Percentiles rank a stretch among this genome's conserved stretches.
These are phyloP conservation scores for Epinotia brunnichana DNA, from an alignment of 2,888 invertebrate genomes.

Conservation along the genomic window DNA sequence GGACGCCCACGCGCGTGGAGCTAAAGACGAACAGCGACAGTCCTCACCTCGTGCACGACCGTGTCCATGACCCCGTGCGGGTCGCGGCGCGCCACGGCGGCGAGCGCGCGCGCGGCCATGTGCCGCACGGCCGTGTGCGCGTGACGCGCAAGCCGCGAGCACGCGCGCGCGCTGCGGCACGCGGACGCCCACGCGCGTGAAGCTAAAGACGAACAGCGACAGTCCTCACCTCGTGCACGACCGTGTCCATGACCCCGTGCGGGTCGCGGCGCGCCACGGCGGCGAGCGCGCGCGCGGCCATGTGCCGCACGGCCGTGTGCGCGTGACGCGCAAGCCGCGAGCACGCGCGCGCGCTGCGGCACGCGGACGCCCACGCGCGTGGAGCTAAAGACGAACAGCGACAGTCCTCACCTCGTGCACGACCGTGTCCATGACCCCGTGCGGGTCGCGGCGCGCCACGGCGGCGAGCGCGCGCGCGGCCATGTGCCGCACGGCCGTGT, in stretches of 20 bases:
- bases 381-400: slow-evolving; percentile 74
- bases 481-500: slow-evolving; percentile 92
- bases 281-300: slow-evolving; percentile 93
- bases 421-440: slow-evolving; percentile 87
- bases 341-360: slow-evolving; percentile 74
- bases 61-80: slow-evolving; percentile 88
- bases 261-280: slow-evolving; percentile 88
- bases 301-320: slow-evolving; percentile 89
- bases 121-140: slow-evolving; percentile 89
- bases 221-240: slow-evolving; percentile 80
- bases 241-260: slow-evolving; percentile 87
- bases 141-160: slow-evolving; percentile 85
- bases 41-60: slow-evolving; percentile 81
- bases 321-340: slow-evolving; percentile 86
- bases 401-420: slow-evolving; percentile 75
- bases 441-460: slow-evolving; percentile 87
- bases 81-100: slow-evolving; percentile 88
- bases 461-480: slow-evolving; percentile 92
- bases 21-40: slow-evolving; percentile 67
- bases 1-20: slow-evolving; percentile 68
- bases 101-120: slow-evolving; percentile 93
- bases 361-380: slow-evolving; percentile 71
- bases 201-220: slow-evolving; percentile 67
- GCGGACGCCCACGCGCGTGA: slow-evolving; percentile 73
- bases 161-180: slow-evolving; percentile 77